Conservation (phyloP, 1,140 invertebrate genomes). For the Orius insidiosus region DNA sequence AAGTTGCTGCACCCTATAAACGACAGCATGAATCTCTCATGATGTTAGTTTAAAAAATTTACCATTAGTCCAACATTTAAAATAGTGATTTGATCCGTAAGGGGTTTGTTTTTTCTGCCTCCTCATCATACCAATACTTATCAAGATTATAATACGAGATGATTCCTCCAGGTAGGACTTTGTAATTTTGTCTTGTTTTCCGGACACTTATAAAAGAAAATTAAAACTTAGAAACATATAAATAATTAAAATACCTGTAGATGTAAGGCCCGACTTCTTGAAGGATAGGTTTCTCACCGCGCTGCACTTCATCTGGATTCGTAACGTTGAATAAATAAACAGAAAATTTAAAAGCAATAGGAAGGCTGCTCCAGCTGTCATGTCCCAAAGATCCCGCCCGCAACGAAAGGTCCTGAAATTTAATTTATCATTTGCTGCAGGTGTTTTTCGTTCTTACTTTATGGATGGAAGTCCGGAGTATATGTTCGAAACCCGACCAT, state of each 20-base stretch:
- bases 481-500: too few relatives aligned
- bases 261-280: conserved; percentile 32
- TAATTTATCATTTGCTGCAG: too few relatives aligned
- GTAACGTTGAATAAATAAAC: conserved; percentile 46
- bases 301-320: conserved; percentile 36
- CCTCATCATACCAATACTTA: neutral
- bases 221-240: neutral
- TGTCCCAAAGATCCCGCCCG: too few relatives aligned
- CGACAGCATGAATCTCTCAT: too few relatives aligned
- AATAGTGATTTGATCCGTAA: neutral
- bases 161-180: neutral
- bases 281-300: conserved; percentile 28
- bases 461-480: too few relatives aligned
- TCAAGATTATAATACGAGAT: neutral
- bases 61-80: neutral
- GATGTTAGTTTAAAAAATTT: too few relatives aligned
- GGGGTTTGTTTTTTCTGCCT: neutral
- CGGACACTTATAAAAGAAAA: neutral
- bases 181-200: neutral
- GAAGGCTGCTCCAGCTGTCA: conserved; percentile 10
- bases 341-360: conserved; percentile 32
- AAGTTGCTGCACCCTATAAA: conserved; percentile 11
- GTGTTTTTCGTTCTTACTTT: too few relatives aligned
- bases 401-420: too few relatives aligned
- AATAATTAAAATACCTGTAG: conserved; percentile 8